These are phyloP conservation scores for Macquaria ambigua DNA, from an alignment of 2,113 vertebrate genomes.

Conservation along the genomic window DNA sequence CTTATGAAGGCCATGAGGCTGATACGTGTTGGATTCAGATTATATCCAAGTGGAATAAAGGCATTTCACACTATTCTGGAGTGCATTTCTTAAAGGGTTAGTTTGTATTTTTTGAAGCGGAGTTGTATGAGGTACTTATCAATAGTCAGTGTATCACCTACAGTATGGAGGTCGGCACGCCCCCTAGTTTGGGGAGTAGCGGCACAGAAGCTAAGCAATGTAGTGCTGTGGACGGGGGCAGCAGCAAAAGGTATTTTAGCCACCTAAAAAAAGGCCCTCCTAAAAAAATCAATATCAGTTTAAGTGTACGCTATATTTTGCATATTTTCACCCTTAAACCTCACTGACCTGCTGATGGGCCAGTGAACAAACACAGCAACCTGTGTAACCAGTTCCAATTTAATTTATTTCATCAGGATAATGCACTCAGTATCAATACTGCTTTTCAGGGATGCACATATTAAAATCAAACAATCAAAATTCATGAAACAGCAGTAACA, in stretches of 20 bases:
- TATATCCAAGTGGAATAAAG: neutral
- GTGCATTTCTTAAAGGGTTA: neutral
- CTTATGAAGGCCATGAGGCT: conserved; percentile 12
- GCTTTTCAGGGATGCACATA: neutral
- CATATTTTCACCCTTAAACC: neutral
- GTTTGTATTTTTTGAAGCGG: no score
- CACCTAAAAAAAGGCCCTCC: no score
- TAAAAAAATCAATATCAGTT: no score
- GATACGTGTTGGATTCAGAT: conserved; percentile 21
- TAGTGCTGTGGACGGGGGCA: no score
- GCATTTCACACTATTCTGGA: neutral
- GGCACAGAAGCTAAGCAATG: no score
- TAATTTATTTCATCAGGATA: neutral
- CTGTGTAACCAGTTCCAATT: neutral
- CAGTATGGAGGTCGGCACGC: no score
- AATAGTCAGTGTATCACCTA: no score
- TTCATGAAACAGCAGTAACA: neutral
- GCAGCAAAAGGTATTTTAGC: no score
- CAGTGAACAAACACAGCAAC: neutral
- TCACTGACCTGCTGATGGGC: neutral
- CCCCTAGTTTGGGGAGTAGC: no score
- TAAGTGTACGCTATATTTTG: no score
- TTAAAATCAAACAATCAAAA: conserved; percentile 11
- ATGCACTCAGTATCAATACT: neutral
- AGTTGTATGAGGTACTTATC: no score